Conservation (phyloP, 2,797 vertebrate species). For the Danio aesculapii region DNA sequence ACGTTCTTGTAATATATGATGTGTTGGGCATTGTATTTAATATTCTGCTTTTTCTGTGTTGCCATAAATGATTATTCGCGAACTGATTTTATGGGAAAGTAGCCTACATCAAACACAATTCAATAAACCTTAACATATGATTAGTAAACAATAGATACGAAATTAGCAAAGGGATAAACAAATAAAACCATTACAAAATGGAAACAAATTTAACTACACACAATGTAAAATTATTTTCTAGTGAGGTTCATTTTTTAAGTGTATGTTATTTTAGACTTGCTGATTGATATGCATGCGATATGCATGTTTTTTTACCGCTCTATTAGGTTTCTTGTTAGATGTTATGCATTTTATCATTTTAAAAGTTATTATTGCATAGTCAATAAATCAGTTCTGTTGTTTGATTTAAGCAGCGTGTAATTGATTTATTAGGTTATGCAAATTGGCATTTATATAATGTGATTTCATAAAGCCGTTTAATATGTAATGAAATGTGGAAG, state of each 20-base stretch:
- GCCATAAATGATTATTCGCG: not conserved
- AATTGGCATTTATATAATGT: not conserved
- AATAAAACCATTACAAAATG: too few relatives aligned
- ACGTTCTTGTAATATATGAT: not conserved
- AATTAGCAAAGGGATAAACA: not conserved
- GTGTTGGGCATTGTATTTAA: not conserved
- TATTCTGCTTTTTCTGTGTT: not conserved
- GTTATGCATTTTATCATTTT: too few relatives aligned
- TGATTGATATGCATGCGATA: slow-evolving; percentile 9
- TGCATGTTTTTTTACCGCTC: slow-evolving; percentile 55
- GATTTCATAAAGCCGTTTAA: too few relatives aligned
- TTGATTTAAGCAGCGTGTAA: not conserved
- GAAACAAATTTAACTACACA: too few relatives aligned
- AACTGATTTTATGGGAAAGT: not conserved
- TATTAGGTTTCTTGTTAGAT: not conserved
- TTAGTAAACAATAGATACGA: not conserved
- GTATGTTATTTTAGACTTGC: too few relatives aligned
- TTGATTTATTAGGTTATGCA: not conserved
- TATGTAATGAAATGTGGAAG: too few relatives aligned
- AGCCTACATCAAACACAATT: not conserved
- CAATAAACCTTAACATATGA: not conserved
- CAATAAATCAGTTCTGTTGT: not conserved
- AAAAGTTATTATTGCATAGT: not conserved
- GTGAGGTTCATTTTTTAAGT: too few relatives aligned
- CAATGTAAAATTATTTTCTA: too few relatives aligned